Percentiles rank a stretch among this genome's conserved stretches.
phyloP scores from a whole-genome alignment of 2,113 vertebrate species.

The Pheucticus melanocephalus region DNA sequence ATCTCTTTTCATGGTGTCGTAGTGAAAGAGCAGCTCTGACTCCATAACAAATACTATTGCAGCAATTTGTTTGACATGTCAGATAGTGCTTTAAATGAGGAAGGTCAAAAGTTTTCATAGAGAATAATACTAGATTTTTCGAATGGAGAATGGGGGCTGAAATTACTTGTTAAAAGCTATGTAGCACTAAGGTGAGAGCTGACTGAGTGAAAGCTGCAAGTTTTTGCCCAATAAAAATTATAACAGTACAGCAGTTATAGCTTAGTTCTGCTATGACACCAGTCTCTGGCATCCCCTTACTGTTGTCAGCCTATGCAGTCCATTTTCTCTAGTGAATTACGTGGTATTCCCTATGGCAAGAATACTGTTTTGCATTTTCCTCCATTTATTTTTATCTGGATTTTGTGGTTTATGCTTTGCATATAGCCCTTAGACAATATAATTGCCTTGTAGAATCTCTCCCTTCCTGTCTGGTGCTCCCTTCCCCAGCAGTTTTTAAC shows the following conservation, averaged over 20 bases:
- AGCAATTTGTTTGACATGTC: background rate
- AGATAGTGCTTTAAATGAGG: background rate
- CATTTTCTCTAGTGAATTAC: constrained; percentile 62
- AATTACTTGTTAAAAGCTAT: background rate
- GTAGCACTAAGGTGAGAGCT: background rate
- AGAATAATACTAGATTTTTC: background rate
- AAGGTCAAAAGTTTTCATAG: background rate
- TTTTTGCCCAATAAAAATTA: background rate
- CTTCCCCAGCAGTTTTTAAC: background rate
- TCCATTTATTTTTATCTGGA: constrained; percentile 53
- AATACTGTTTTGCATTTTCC: constrained; percentile 44
- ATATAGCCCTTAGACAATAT: constrained; percentile 18
- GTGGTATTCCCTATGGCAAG: constrained; percentile 45
- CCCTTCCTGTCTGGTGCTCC: background rate
- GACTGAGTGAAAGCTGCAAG: background rate
- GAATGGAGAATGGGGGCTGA: background rate
- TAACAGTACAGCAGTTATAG: constrained; percentile 17
- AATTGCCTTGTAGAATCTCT: constrained; percentile 17
- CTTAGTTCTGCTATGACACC: constrained; percentile 33
- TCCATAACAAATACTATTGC: background rate
- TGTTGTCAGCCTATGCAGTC: constrained; percentile 58
- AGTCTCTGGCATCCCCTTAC: background rate
- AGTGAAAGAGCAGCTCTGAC: background rate
- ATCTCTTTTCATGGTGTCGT: background rate
- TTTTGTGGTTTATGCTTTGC: constrained; percentile 50